phyloP scores from a whole-genome alignment of 2,888 invertebrate genomes.

The Drosophila engyochracea region DNA sequence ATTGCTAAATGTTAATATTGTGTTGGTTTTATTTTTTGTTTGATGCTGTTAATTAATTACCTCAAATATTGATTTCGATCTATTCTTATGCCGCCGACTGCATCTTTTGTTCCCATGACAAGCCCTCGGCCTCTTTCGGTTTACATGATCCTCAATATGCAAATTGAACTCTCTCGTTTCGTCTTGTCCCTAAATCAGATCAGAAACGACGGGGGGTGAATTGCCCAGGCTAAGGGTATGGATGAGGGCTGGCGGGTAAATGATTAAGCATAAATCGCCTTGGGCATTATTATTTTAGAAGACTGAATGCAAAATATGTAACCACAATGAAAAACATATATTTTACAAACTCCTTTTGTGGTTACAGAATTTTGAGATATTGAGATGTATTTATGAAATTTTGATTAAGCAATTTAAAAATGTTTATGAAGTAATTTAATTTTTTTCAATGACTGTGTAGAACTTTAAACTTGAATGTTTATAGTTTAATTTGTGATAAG shows the following conservation, averaged over 20 bases:
- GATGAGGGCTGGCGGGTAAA: conserved; percentile 45
- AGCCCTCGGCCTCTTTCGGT: conserved; percentile 58
- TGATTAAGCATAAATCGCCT: conserved; percentile 63
- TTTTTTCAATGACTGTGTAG: not conserved
- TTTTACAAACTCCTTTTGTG: conserved; percentile 6
- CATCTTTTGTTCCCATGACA: conserved; percentile 79
- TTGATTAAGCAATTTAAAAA: conserved; percentile 1
- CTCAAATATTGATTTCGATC: conserved; percentile 79
- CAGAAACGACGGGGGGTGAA: conserved; percentile 62
- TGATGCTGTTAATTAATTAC: conserved; percentile 78
- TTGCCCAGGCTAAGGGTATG: conserved; percentile 33
- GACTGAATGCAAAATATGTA: conserved; percentile 16
- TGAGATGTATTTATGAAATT: not conserved
- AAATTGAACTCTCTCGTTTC: conserved; percentile 52
- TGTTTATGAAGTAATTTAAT: not conserved
- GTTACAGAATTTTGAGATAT: not conserved
- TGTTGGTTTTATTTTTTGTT: conserved; percentile 51
- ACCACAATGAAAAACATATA: conserved; percentile 44
- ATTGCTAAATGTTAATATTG: conserved; percentile 72
- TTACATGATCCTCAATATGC: conserved; percentile 66
- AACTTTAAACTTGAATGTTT: not conserved
- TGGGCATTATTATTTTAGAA: conserved; percentile 13
- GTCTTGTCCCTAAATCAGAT: conserved; percentile 55
- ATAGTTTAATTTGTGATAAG: not conserved
- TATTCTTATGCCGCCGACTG: conserved; percentile 61